Percentiles rank a stretch among this genome's conserved stretches.
Evolutionary conservation across 1,140 invertebrate species (phyloP).

Genomic region (Drosophila ficusphila): DNA sequence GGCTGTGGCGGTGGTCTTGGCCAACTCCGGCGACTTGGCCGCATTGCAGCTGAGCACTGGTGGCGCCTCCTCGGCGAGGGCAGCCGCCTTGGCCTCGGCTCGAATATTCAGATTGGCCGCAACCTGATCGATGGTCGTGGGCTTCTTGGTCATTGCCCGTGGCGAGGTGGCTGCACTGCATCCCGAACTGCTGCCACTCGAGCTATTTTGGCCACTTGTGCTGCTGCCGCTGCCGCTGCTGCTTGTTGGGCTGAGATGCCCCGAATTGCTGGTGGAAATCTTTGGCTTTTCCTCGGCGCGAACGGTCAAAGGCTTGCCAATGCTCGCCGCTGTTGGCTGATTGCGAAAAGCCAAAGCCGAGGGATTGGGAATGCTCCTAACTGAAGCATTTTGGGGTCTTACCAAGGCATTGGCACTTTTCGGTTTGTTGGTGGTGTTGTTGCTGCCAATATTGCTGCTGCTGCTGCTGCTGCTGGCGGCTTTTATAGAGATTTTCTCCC

Average conservation of each 20-base stretch:
- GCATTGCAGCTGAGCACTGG: conserved; percentile 12
- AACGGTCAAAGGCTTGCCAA: conserved; percentile 50
- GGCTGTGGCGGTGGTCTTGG: conserved; percentile 33
- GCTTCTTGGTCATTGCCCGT: conserved; percentile 61
- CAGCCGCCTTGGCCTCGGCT: conserved; percentile 76
- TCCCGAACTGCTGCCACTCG: conserved; percentile 10
- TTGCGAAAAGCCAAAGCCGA: conserved; percentile 83
- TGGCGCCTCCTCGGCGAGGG: conserved; percentile 65
- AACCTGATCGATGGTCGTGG: conserved; percentile 78
- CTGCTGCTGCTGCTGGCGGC: conserved; percentile 13
- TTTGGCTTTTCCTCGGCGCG: conserved; percentile 51
- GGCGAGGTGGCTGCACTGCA: conserved; percentile 53
- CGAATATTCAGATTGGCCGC: conserved; percentile 82
- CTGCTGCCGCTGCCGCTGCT: conserved; percentile 11
- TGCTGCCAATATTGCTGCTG: not conserved
- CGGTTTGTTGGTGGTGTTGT: conserved; percentile 24
- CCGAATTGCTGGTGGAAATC: conserved; percentile 12
- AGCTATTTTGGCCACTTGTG: too few species aligned
- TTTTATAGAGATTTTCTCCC: conserved; percentile 81
- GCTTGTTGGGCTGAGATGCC: conserved; percentile 35
- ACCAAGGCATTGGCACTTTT: conserved; percentile 72
- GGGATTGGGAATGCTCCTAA: conserved; percentile 83
- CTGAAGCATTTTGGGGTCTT: conserved; percentile 79
- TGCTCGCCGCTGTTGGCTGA: conserved; percentile 35
- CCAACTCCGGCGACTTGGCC: conserved; percentile 49